These are phyloP conservation scores for Carabus problematicus DNA, from an alignment of 2,888 invertebrate species.

Conservation along the genomic window DNA sequence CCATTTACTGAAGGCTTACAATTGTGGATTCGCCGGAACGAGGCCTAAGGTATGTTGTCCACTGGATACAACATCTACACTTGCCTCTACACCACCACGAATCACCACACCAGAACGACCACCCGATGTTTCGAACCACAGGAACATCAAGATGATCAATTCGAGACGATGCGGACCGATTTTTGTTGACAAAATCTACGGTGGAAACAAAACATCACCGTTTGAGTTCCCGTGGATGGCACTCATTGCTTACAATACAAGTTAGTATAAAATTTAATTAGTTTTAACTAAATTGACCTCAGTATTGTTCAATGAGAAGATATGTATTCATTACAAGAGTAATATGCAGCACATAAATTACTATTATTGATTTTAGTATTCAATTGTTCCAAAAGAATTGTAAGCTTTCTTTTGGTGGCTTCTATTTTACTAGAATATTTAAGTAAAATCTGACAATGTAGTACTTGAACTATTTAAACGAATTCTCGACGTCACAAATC, in stretches of 20 bases:
- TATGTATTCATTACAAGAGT: too few relatives aligned
- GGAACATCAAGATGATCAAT: slow-evolving; percentile 57
- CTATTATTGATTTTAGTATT: too few relatives aligned
- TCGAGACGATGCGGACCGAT: slow-evolving; percentile 65
- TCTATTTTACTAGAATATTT: too few relatives aligned
- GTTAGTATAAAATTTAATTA: slow-evolving; percentile 43
- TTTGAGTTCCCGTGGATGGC: slow-evolving; percentile 81
- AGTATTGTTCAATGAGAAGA: too few relatives aligned
- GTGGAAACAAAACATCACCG: slow-evolving; percentile 67
- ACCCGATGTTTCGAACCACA: slow-evolving; percentile 57
- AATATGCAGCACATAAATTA: too few relatives aligned
- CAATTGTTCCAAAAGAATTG: too few relatives aligned
- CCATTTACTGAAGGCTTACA: slow-evolving; percentile 47
- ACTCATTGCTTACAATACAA: slow-evolving; percentile 66
- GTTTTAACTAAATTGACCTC: too few relatives aligned
- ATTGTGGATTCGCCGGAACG: slow-evolving; percentile 59
- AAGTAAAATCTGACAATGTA: too few relatives aligned
- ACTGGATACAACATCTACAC: slow-evolving; percentile 44
- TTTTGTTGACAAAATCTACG: slow-evolving; percentile 64
- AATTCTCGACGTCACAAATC: too few relatives aligned
- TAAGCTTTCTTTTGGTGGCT: too few relatives aligned
- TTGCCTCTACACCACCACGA: slow-evolving; percentile 16
- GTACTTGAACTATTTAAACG: too few relatives aligned
- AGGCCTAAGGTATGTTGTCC: slow-evolving; percentile 67
- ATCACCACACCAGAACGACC: slow-evolving; percentile 45